Conservation (phyloP, 2,888 invertebrate species). For the Chironomus riparius region DNA sequence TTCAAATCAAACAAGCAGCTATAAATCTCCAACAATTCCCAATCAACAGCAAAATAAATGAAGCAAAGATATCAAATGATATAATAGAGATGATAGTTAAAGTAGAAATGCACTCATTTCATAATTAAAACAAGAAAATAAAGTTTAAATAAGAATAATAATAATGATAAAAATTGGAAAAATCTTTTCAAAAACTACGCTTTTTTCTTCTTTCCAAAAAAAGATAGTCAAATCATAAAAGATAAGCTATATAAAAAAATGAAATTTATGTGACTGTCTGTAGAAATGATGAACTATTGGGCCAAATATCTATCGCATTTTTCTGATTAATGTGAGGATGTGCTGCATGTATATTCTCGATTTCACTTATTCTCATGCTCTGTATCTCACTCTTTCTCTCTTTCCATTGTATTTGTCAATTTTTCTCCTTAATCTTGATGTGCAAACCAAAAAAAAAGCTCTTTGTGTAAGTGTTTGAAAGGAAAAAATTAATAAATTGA, state of each 20-base stretch:
- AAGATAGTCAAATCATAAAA: neutral
- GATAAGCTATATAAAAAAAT: neutral
- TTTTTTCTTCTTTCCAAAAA: too few relatives aligned
- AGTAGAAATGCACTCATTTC: too few relatives aligned
- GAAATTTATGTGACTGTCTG: neutral
- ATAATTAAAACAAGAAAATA: too few relatives aligned
- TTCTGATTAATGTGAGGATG: neutral
- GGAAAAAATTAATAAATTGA: neutral
- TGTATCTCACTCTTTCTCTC: neutral
- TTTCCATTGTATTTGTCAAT: neutral
- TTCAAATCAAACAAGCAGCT: too few relatives aligned
- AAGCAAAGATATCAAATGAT: too few relatives aligned
- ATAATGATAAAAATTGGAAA: too few relatives aligned
- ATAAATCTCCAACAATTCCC: too few relatives aligned
- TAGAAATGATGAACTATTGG: neutral
- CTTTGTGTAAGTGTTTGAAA: neutral
- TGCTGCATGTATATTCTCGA: neutral
- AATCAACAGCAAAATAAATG: too few relatives aligned
- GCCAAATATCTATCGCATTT: neutral
- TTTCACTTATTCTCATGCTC: neutral
- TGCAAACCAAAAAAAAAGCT: neutral
- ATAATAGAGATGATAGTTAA: too few relatives aligned
- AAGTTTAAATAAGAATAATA: too few relatives aligned
- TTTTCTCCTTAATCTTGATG: neutral
- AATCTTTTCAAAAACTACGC: too few relatives aligned